These are phyloP conservation scores for Metacarcinus magister DNA, from an alignment of 2,888 invertebrate genomes.

Conservation along the genomic window DNA sequence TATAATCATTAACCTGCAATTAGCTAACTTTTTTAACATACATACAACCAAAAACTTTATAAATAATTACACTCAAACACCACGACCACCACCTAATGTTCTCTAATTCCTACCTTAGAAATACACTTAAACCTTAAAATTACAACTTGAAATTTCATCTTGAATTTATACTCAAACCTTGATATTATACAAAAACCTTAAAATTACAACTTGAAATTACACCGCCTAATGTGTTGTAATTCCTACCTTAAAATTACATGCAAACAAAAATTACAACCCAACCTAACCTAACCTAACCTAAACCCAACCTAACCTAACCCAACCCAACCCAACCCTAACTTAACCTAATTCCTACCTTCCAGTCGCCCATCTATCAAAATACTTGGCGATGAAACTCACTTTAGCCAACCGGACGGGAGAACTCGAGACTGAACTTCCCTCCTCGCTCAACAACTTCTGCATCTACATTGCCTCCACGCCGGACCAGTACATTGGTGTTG, in stretches of 20 bases:
- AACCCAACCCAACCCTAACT: background rate
- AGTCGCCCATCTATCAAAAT: conserved; percentile 98
- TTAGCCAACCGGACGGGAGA: conserved; percentile 87
- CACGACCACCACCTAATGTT: background rate
- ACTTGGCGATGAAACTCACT: conserved; percentile 95
- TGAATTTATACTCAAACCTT: no score
- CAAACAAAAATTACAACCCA: no score
- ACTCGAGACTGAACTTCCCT: conserved; percentile 92
- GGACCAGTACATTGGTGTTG: conserved; percentile 92
- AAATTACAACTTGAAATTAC: no score
- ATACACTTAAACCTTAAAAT: no score
- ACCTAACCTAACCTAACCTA: no score
- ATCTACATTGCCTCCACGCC: conserved; percentile 95
- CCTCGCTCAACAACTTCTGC: conserved; percentile 92
- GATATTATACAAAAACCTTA: background rate
- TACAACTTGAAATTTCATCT: no score
- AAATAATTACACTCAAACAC: background rate
- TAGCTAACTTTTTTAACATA: no score
- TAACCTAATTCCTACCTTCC: conserved; percentile 84
- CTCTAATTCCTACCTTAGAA: no score
- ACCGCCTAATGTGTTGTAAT: no score
- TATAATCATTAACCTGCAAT: no score
- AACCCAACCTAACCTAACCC: background rate
- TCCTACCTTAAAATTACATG: no score
- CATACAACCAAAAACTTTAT: no score